Percentiles rank a stretch among this genome's conserved stretches.
phyloP scores from a whole-genome alignment of 2,797 vertebrate species.

The Threskiornis aethiopicus region DNA sequence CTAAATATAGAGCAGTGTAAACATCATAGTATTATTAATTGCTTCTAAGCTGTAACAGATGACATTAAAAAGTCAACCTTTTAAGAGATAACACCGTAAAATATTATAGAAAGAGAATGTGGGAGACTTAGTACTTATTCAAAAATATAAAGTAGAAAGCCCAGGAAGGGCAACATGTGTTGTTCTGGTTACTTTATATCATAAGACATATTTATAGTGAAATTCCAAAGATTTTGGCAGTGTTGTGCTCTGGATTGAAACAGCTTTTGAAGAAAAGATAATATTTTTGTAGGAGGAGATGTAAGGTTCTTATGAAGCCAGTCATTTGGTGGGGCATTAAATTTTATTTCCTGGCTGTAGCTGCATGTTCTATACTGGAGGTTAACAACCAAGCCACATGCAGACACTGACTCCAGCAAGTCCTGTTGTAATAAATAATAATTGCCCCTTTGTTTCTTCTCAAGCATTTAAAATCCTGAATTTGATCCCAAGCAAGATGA shows the following conservation, averaged over 20 bases:
- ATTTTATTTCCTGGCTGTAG: constrained; percentile 31
- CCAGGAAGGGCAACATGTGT: not conserved
- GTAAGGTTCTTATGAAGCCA: not conserved
- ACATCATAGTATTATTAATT: not conserved
- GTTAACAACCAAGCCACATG: not conserved
- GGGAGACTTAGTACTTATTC: not conserved
- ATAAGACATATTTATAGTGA: not conserved
- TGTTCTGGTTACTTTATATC: not conserved
- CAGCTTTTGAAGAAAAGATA: constrained; percentile 28
- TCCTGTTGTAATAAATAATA: not conserved
- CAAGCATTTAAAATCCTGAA: not conserved
- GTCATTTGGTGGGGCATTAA: constrained; percentile 1
- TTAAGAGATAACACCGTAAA: not conserved
- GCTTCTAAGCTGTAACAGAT: not conserved
- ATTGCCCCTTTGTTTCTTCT: not conserved
- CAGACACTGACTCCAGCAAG: not conserved
- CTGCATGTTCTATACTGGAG: not conserved
- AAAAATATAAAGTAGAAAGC: not conserved
- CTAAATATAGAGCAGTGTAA: not conserved
- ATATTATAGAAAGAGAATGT: not conserved
- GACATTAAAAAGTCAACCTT: not conserved
- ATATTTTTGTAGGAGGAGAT: constrained; percentile 7
- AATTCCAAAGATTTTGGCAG: constrained; percentile 14
- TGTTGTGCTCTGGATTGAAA: not conserved
- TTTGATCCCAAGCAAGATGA: not conserved